Conservation (phyloP, 2,888 invertebrate genomes). For the Hermaeophaga mercurialis region DNA sequence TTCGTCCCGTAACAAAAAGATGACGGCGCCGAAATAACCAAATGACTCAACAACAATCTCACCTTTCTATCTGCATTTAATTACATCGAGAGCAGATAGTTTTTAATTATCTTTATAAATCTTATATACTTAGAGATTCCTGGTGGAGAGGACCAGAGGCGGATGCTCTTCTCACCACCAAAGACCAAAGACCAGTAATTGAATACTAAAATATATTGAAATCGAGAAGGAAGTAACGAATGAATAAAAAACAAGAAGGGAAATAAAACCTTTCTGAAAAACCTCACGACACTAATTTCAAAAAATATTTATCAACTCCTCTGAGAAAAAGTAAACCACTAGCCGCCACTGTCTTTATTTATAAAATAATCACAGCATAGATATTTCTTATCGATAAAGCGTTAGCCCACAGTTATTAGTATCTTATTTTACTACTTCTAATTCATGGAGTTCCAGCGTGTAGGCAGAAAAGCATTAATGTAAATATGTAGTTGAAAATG, state of each 20-base stretch:
- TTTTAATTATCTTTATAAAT: slow-evolving; percentile 39
- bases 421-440: slow-evolving; percentile 25
- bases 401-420: slow-evolving; percentile 27
- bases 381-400: slow-evolving; percentile 21
- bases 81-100: slow-evolving; percentile 35
- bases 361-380: slow-evolving; percentile 22
- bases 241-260: too few species aligned
- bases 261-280: too few species aligned
- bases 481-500: slow-evolving; percentile 5
- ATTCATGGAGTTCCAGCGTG: slow-evolving; percentile 12
- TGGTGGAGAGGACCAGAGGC: slow-evolving; percentile 23
- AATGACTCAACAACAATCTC: slow-evolving; percentile 39
- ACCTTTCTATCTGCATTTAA: slow-evolving; percentile 39
- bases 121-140: slow-evolving; percentile 34
- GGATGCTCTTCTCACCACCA: too few species aligned
- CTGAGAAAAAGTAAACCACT: background rate
- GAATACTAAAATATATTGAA: too few species aligned
- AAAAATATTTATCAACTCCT: background rate
- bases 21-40: slow-evolving; percentile 31
- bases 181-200: too few species aligned
- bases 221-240: too few species aligned
- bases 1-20: slow-evolving; percentile 23
- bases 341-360: slow-evolving; percentile 17
- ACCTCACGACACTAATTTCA: too few species aligned
- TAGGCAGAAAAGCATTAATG: slow-evolving; percentile 13